phyloP scores from a whole-genome alignment of 1,140 invertebrate genomes.

The Chymomyza costata region DNA sequence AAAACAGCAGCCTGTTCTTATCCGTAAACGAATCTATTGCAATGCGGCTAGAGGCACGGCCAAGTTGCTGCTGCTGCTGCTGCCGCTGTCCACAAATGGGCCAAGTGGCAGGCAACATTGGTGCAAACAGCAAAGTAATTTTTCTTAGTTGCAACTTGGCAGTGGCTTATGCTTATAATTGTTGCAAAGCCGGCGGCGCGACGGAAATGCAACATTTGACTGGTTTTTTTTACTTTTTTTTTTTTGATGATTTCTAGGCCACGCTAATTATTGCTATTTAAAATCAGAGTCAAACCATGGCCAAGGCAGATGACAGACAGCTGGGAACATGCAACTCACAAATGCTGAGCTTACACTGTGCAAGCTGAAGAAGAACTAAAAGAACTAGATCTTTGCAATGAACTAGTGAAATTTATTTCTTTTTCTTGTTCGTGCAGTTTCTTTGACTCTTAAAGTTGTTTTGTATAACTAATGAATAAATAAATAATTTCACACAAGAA shows the following conservation, averaged over 20 bases:
- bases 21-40: conserved; percentile 62
- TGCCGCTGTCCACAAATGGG: conserved; percentile 45
- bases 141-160: conserved; percentile 28
- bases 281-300: conserved; percentile 44
- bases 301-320: conserved; percentile 5
- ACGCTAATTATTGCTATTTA: conserved; percentile 73
- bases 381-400: too few species aligned
- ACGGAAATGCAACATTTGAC: conserved; percentile 33
- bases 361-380: too few species aligned
- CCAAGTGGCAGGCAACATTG: too few species aligned
- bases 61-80: too few species aligned
- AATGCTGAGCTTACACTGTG: too few species aligned
- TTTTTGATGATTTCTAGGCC: conserved; percentile 67
- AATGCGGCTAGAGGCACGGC: conserved; percentile 6
- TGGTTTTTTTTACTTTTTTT: conserved; percentile 22
- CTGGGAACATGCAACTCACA: too few species aligned
- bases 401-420: too few species aligned
- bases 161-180: conserved; percentile 64
- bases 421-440: too few species aligned
- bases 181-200: conserved; percentile 18
- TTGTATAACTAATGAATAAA: too few species aligned
- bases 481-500: too few species aligned
- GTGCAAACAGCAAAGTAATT: conserved; percentile 70
- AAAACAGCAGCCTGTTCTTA: conserved; percentile 70
- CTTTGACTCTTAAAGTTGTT: too few species aligned